Evolutionary conservation across 2,113 vertebrate genomes (phyloP).

Genomic region (Arenaria interpres): DNA sequence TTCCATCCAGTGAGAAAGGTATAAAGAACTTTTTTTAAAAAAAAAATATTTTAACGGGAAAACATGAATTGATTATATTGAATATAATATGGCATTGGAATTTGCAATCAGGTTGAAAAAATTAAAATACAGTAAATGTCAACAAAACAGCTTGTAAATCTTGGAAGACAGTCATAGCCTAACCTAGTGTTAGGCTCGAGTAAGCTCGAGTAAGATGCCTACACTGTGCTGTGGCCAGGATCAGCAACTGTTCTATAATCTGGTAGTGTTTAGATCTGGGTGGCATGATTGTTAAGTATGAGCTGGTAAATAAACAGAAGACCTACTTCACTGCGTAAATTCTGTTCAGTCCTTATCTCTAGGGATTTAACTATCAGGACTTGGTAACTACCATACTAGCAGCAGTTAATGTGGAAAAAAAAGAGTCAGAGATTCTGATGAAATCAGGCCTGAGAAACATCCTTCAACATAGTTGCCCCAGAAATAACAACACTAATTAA

Average conservation of each 20-base stretch:
- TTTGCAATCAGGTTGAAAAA: background rate
- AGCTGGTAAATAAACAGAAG: background rate
- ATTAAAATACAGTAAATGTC: background rate
- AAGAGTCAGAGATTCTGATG: background rate
- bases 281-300: background rate
- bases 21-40: background rate
- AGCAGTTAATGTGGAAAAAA: background rate
- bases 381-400: background rate
- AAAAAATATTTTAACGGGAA: background rate
- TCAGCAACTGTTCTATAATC: background rate
- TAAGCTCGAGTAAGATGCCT: background rate
- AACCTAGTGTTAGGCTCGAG: background rate
- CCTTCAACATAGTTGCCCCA: background rate
- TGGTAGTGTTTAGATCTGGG: background rate
- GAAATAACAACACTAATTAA: background rate
- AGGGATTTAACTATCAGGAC: background rate
- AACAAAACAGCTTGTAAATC: background rate
- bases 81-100: background rate
- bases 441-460: background rate
- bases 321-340: background rate
- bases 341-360: background rate
- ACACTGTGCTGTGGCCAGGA: background rate
- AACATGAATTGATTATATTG: background rate
- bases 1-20: conserved; percentile 76
- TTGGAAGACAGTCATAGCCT: background rate